Conservation (phyloP, 1,140 invertebrate species). For the Prorops nasuta region DNA sequence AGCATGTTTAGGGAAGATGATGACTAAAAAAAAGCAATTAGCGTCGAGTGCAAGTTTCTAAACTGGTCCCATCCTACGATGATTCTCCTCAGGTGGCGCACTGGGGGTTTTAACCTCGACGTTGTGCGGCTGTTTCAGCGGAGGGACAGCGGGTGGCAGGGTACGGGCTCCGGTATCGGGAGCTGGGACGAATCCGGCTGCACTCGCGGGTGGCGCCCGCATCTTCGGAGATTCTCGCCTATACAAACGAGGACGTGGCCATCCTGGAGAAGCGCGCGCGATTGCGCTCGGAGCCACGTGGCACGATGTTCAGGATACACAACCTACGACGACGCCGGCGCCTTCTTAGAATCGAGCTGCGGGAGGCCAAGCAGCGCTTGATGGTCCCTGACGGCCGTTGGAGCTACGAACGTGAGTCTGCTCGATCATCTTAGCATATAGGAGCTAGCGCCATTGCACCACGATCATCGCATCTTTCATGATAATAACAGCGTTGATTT, state of each 20-base stretch:
- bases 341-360: conserved; percentile 59
- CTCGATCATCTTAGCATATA: no score
- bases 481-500: conserved; percentile 7
- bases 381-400: conserved; percentile 59
- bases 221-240: conserved; percentile 46
- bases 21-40: no score
- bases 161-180: conserved; percentile 41
- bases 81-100: conserved; percentile 54
- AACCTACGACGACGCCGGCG: conserved; percentile 58
- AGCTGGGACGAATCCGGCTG: conserved; percentile 28
- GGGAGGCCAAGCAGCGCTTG: conserved; percentile 51
- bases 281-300: conserved; percentile 51
- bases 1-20: no score
- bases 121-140: conserved; percentile 57
- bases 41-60: conserved; percentile 33
- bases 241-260: conserved; percentile 60
- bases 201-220: conserved; percentile 22
- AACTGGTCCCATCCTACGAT: conserved; percentile 38
- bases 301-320: conserved; percentile 56
- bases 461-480: no score
- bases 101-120: conserved; percentile 56
- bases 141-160: conserved; percentile 48
- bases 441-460: no score
- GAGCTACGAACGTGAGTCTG: conserved; percentile 62
- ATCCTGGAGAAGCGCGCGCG: conserved; percentile 54